phyloP scores from a whole-genome alignment of 2,888 invertebrate genomes.

The Maniola hyperantus region DNA sequence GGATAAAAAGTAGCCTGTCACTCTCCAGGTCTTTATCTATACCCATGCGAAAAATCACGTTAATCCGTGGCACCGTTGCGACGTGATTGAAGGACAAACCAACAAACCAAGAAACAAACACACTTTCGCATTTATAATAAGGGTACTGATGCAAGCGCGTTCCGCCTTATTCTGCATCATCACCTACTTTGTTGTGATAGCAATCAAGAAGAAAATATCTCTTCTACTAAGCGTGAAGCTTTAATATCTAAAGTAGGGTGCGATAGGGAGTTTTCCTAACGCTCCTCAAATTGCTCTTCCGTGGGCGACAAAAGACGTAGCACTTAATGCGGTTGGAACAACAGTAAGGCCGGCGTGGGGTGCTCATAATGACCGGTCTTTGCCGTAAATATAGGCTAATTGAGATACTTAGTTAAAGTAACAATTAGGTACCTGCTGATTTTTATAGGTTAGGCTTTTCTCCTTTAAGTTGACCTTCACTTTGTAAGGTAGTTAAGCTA shows the following conservation, averaged over 20 bases:
- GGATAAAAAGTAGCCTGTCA: too few species aligned
- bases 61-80: too few species aligned
- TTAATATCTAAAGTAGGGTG: not conserved
- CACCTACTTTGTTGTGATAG: too few species aligned
- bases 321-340: slow-evolving; percentile 32
- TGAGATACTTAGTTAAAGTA: slow-evolving; percentile 28
- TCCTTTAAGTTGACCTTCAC: not conserved
- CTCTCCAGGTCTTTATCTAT: too few species aligned
- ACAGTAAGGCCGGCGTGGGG: slow-evolving; percentile 31
- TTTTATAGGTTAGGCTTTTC: slow-evolving; percentile 9
- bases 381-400: slow-evolving; percentile 36
- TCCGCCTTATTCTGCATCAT: too few species aligned
- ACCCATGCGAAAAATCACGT: too few species aligned
- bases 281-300: slow-evolving; percentile 11
- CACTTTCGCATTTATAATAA: too few species aligned
- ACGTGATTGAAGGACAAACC: too few species aligned
- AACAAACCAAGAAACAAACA: too few species aligned
- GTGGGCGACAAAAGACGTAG: slow-evolving; percentile 26
- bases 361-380: slow-evolving; percentile 32
- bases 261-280: not conserved
- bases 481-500: not conserved
- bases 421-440: not conserved
- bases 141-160: too few species aligned
- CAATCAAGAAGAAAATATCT: too few species aligned
- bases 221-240: too few species aligned